Base-by-base conservation (phyloP, 1,140 invertebrate species). In the Holcopasites calliopsidis region DNA sequence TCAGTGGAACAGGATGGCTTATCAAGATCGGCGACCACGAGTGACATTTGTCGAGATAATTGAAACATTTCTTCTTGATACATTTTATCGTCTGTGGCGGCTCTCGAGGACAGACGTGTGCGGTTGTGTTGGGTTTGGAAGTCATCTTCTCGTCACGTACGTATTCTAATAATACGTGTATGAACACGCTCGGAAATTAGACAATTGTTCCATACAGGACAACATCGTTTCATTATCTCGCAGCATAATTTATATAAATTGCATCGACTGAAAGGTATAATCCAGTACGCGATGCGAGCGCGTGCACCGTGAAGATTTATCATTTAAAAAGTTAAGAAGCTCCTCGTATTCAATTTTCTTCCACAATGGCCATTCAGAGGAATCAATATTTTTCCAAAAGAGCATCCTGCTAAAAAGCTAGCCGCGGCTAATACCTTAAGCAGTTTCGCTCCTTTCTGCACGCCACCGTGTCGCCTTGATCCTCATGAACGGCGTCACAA, bases 31-130 rank as follows among this genome's bases (percentile, higher is more conserved):
- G 16, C 35, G n/a, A 18, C 23, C 21, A 16, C 16, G 44, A 18
- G 28, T 55, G 71, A 73, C 71, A 65, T 52, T 73, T 54, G 61
- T 73, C 49, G 35, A 21, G 61, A 50, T 65, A 64, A 73, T 65
- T 73, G 71, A 73, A 73, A 73, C 61, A 49, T 73, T 73, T 73
- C 71, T 52, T 47, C 60, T n/a, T n/a, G 60, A 55, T 44, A 44
- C 60, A 35, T 70, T 69, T 68, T 21, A n/a, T 23, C 66, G 52
- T 35, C 8, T 3, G 0, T 5, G 38, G 11, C 40, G 10, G 23
- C 40, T 44, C 18, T 50, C 10, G 44, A 47, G n/a, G n/a, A 40
- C 35, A 16, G n/a, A 44, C 40, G 11, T 21, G 10, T 21, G 21
- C 31, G n/a, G 10, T 57, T 57, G 23, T 11, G n/a, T 28, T 10